Evolutionary conservation across 2,797 vertebrate genomes (phyloP).

Genomic region (Gymnodraco acuticeps): DNA sequence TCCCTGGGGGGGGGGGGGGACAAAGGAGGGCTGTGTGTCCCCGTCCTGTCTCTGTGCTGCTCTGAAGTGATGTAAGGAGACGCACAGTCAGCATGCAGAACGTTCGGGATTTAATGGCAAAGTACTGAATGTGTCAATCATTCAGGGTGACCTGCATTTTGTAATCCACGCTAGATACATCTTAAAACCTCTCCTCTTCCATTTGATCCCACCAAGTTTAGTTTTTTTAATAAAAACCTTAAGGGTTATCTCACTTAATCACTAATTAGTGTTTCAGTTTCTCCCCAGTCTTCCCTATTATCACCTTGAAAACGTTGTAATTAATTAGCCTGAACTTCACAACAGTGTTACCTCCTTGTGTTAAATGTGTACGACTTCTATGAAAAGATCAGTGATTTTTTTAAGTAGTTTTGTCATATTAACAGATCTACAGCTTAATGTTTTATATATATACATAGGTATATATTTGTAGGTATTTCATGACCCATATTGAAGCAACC

Average conservation of each 20-base stretch:
- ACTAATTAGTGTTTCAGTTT: not conserved
- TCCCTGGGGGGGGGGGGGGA: slow-evolving; percentile 31
- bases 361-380: not conserved
- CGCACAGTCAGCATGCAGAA: not conserved
- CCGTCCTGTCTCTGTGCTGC: slow-evolving; percentile 49
- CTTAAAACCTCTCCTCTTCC: not conserved
- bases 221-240: not conserved
- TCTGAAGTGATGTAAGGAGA: slow-evolving; percentile 51
- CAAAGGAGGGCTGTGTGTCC: slow-evolving; percentile 64
- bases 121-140: not conserved
- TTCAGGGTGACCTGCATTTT: not conserved
- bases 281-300: not conserved
- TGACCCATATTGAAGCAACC: not conserved
- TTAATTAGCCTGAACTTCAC: not conserved
- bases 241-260: not conserved
- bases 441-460: not conserved
- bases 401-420: not conserved
- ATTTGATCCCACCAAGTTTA: not conserved
- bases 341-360: not conserved
- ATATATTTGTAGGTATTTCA: not conserved
- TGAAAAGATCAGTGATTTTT: not conserved
- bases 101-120: not conserved
- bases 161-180: not conserved
- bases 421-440: not conserved
- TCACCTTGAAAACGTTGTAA: not conserved